Conservation (phyloP, 2,888 invertebrate genomes). For the Rosalia funebris region DNA sequence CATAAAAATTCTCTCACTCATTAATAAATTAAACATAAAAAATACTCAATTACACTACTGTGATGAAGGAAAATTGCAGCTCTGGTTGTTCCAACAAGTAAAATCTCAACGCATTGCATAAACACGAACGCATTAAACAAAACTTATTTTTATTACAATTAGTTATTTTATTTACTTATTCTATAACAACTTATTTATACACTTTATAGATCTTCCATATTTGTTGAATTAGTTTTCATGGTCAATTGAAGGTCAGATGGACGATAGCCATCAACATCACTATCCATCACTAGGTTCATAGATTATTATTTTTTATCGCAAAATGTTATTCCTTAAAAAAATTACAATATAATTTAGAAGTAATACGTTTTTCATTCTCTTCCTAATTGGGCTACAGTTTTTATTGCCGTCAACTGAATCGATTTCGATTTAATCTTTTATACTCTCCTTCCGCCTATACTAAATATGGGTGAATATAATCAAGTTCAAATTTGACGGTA, state of each 20-base stretch:
- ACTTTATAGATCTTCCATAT: too few relatives aligned
- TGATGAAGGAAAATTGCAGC: too few relatives aligned
- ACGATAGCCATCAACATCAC: too few relatives aligned
- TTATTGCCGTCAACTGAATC: conserved; percentile 3
- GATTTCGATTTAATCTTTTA: conserved; percentile 24
- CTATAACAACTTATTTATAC: neutral
- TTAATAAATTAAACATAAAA: too few relatives aligned
- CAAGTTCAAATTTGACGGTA: conserved; percentile 16
- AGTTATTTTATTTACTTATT: neutral
- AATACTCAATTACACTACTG: too few relatives aligned
- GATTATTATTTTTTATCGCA: neutral
- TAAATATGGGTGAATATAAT: conserved; percentile 23
- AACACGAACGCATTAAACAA: too few relatives aligned
- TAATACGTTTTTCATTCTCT: conserved; percentile 6
- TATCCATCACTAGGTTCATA: neutral
- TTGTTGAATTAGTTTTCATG: neutral
- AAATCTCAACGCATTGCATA: too few relatives aligned
- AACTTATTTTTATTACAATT: too few relatives aligned
- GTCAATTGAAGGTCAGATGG: neutral
- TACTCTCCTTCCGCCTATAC: conserved; percentile 6
- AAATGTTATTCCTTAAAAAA: neutral
- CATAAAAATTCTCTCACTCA: too few relatives aligned
- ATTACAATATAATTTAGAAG: neutral
- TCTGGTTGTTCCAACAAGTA: too few relatives aligned
- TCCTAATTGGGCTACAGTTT: conserved; percentile 18